Conservation (phyloP, 1,140 invertebrate genomes). For the Luehdorfia chinensis region DNA sequence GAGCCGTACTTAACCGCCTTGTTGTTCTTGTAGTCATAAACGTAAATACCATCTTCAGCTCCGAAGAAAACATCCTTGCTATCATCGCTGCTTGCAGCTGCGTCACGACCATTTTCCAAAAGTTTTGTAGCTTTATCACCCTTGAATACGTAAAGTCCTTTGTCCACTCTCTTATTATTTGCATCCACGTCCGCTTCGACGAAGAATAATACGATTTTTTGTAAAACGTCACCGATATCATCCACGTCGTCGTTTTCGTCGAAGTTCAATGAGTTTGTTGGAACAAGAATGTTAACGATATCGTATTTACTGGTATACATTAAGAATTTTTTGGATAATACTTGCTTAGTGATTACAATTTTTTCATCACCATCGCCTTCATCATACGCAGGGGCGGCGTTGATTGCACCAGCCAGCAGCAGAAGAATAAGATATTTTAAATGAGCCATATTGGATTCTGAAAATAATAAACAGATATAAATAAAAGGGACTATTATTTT, state of each 20-base stretch:
- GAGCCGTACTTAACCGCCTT: conserved; percentile 46
- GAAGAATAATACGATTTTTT: conserved; percentile 32
- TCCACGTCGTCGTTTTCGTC: conserved; percentile 28
- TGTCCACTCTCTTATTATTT: conserved; percentile 26
- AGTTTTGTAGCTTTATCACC: conserved; percentile 31
- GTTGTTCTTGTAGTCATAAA: conserved; percentile 28
- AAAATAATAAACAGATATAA: no score
- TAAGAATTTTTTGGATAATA: not conserved
- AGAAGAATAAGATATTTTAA: not conserved
- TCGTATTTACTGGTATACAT: conserved; percentile 42
- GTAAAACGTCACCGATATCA: conserved; percentile 11
- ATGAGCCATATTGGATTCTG: not conserved
- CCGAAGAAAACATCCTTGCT: conserved; percentile 38
- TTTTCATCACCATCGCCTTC: not conserved
- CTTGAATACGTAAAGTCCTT: conserved; percentile 38
- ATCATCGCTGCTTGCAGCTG: conserved; percentile 33
- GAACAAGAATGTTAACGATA: conserved; percentile 47
- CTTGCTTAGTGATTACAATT: not conserved
- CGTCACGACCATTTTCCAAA: conserved; percentile 40
- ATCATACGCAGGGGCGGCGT: not conserved
- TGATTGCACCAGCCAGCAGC: not conserved
- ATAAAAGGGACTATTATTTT: no score
- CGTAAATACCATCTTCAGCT: conserved; percentile 44
- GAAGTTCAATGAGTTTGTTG: conserved; percentile 51
- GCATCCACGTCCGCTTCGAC: conserved; percentile 36